These are phyloP conservation scores for Rhyacophila evoluta DNA, from an alignment of 2,888 invertebrate species.

Conservation along the genomic window DNA sequence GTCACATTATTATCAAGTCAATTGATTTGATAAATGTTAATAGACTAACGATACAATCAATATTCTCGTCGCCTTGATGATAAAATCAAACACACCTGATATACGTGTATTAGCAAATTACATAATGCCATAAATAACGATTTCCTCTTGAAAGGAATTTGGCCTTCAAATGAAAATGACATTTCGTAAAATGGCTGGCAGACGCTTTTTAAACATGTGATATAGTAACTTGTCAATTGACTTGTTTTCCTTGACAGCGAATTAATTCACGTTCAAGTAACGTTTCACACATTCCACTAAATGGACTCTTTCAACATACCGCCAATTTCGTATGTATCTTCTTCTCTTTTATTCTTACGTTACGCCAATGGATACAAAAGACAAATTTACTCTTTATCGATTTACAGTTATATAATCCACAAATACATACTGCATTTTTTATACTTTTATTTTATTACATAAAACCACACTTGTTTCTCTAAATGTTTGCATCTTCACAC, in stretches of 20 bases:
- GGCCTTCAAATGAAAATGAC: conserved; percentile 14
- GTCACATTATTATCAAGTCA: too few species aligned
- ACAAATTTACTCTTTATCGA: too few species aligned
- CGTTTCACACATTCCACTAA: not conserved
- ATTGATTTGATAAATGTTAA: not conserved
- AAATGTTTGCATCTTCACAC: too few species aligned
- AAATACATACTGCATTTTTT: too few species aligned
- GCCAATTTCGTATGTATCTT: too few species aligned
- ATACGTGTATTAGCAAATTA: not conserved
- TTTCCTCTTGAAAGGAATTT: not conserved
- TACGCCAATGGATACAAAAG: too few species aligned
- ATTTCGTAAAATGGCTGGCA: conserved; percentile 1
- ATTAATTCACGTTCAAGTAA: not conserved
- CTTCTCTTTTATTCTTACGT: too few species aligned
- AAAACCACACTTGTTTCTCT: too few species aligned
- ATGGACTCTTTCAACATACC: not conserved
- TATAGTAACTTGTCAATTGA: conserved; percentile 14
- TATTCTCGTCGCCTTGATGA: not conserved
- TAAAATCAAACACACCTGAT: not conserved
- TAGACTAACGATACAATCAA: not conserved
- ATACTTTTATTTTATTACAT: too few species aligned
- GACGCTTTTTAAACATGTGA: not conserved
- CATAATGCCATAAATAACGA: not conserved
- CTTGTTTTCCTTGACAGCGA: conserved; percentile 4
- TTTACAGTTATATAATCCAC: too few species aligned